phyloP scores from a whole-genome alignment of 2,797 vertebrate species.

The Enteromius fasciolatus region DNA sequence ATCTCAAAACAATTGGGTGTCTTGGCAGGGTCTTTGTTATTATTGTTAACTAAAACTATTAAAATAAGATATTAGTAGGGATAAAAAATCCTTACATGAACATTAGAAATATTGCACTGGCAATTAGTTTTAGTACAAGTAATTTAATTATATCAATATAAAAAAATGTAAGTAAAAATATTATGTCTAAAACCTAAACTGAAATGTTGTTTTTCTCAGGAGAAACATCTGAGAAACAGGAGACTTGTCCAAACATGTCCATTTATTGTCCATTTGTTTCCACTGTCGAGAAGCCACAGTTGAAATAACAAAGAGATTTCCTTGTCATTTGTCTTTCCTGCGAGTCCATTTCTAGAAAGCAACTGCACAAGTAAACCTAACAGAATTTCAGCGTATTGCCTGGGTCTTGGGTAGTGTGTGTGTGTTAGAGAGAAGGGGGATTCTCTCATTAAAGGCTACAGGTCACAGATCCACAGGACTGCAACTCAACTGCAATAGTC shows the following conservation, averaged over 20 bases:
- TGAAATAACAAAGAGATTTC: constrained; percentile 17
- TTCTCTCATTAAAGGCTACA: constrained; percentile 45
- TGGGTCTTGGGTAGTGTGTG: background rate
- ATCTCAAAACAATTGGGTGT: background rate
- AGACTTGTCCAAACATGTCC: background rate
- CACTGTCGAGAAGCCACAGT: background rate
- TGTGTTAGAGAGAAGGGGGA: background rate
- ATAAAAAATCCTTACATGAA: background rate
- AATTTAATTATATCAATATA: background rate
- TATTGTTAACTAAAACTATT: background rate
- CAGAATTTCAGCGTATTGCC: constrained; percentile 14
- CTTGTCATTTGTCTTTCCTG: constrained; percentile 3
- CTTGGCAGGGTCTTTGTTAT: background rate
- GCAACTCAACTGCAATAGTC: constrained; percentile 51
- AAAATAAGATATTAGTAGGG: background rate
- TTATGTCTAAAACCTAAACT: background rate
- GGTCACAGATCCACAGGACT: constrained; percentile 29
- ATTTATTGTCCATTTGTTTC: constrained; percentile 27
- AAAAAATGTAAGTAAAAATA: background rate
- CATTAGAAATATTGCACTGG: no score
- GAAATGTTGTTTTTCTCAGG: background rate
- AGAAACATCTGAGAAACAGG: background rate
- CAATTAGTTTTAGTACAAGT: background rate
- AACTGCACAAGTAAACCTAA: background rate
- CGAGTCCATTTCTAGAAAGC: constrained; percentile 16